Evolutionary conservation across 2,113 vertebrate genomes (phyloP).

Genomic region (Ardeotis arabs): DNA sequence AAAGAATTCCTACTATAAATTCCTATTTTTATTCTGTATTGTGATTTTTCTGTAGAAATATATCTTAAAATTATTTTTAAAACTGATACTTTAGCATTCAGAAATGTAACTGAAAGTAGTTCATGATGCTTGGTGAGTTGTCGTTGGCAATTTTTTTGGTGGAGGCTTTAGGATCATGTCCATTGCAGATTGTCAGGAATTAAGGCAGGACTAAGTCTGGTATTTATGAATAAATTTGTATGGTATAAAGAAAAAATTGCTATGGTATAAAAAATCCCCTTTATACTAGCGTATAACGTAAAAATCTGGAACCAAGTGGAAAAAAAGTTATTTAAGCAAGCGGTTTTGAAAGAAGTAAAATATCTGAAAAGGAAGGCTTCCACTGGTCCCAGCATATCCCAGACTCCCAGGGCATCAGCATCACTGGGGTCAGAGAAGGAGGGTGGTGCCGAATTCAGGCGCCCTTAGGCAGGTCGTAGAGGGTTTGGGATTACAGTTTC

Average conservation of each 20-base stretch:
- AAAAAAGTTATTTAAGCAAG: not conserved
- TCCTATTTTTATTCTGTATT: not conserved
- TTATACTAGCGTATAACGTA: not conserved
- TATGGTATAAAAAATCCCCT: accelerated
- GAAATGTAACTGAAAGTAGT: not conserved
- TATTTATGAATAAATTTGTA: not conserved
- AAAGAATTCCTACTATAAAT: not conserved
- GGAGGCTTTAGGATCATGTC: not conserved
- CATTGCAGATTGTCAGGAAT: not conserved
- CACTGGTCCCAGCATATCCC: not conserved
- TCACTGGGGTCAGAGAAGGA: not conserved
- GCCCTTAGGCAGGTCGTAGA: not conserved
- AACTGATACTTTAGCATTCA: not conserved
- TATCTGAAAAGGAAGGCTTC: not conserved
- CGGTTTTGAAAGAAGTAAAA: not conserved
- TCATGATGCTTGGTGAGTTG: not conserved
- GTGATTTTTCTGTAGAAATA: not conserved
- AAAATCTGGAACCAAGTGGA: not conserved
- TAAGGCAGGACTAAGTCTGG: not conserved
- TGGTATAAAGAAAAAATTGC: not conserved
- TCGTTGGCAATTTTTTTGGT: not conserved
- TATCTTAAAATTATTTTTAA: not conserved
- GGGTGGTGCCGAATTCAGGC: accelerated
- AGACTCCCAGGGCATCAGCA: not conserved
- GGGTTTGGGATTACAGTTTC: not conserved